Evolutionary conservation across 2,888 invertebrate genomes (phyloP), one percentile per base, ranked within the genome.

Genomic region (Phlogophora meticulosa): DNA sequence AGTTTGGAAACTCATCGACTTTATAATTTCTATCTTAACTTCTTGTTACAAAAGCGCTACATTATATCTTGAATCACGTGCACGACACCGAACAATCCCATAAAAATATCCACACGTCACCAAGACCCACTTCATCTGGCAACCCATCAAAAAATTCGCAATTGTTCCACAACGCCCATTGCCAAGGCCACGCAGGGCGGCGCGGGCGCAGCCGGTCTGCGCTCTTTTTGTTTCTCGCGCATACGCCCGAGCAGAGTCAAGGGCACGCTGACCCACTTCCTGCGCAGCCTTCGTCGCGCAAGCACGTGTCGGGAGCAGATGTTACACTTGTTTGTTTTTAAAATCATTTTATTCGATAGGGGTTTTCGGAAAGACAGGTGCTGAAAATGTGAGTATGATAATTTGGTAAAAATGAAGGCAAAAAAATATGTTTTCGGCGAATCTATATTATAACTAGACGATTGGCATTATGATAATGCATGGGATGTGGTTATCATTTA

Each of bases 181-280:
- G 83, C 84, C 87, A 88, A 89, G 89, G 86, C 83, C 88, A 80
- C 76, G 67, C 71, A 74, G 76, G 83, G 80, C 73, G 81, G 81
- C 84, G 87, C 87, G 78, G 73, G 82, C 87, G 87, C 87, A 84
- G 76, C 81, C 79, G 80, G 82, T 75, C 76, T 72, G 75, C 59
- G 70, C 36, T 72, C 78, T 77, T 75, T 82, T 81, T 82, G 81
- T 81, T 75, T 68, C 58, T 59, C 58, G 71, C 68, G 72, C 69
- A 76, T 80, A 75, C 78, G 80, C 76, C 76, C 61, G 76, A 70
- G 78, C 83, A 86, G 45, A 76, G 90, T 87, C 93, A 94, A 93
- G 93, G 93, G 88, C 93, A 88, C 88, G 80, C 85, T 89, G 91
- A 90, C 92, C 91, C 91, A 92, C 89, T 92, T 90, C 89, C 89